These are phyloP conservation scores for Mohoua ochrocephala DNA, from an alignment of 2,113 vertebrate genomes.

Conservation along the genomic window DNA sequence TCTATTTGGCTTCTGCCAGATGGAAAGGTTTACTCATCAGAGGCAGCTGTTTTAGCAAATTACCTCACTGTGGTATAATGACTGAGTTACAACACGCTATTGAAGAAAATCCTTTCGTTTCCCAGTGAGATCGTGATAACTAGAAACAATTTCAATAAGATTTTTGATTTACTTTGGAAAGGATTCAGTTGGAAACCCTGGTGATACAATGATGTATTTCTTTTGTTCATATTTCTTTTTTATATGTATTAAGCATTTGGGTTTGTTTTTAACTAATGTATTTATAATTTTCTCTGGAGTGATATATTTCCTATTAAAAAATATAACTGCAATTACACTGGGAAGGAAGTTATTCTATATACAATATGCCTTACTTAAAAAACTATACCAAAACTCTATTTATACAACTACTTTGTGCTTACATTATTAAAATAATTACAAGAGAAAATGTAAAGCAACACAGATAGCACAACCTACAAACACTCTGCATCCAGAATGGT, in stretches of 20 bases:
- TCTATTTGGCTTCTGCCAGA: conserved; percentile 68
- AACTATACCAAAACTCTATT: background rate
- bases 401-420: background rate
- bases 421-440: background rate
- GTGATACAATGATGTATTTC: conserved; percentile 55
- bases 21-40: conserved; percentile 76
- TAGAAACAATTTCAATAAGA: conserved; percentile 70
- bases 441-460: background rate
- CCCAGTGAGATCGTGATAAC: conserved; percentile 71
- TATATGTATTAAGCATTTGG: conserved; percentile 28
- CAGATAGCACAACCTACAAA: background rate
- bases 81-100: conserved; percentile 63
- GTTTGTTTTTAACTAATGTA: conserved; percentile 49
- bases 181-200: conserved; percentile 55
- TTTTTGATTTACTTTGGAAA: conserved; percentile 73
- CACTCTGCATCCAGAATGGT: background rate
- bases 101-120: conserved; percentile 70
- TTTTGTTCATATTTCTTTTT: conserved; percentile 50
- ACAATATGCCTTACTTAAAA: background rate
- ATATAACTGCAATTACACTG: conserved; percentile 16
- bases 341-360: conserved; percentile 3
- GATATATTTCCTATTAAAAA: conserved; percentile 52
- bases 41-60: conserved; percentile 78
- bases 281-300: conserved; percentile 42
- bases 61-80: conserved; percentile 73